Evolutionary conservation across 2,797 vertebrate genomes (phyloP).

Genomic region (Poeciliopsis turneri): DNA sequence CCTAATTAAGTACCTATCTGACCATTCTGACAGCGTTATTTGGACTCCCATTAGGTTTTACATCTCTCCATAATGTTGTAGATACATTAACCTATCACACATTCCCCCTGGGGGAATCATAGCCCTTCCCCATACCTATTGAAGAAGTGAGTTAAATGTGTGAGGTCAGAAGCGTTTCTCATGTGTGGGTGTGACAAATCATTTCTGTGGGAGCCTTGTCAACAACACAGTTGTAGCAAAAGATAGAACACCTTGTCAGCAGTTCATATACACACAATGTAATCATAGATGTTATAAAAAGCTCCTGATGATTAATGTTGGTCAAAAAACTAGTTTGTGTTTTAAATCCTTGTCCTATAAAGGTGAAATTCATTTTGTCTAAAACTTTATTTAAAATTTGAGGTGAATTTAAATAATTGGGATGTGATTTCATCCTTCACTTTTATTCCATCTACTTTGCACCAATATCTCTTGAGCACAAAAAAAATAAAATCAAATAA

Average conservation of each 20-base stretch:
- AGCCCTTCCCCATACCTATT: conserved; percentile 13
- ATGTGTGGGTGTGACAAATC: conserved; percentile 10
- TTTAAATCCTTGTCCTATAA: background rate
- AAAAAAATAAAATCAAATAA: background rate
- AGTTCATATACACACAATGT: background rate
- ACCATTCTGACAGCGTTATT: conserved; percentile 55
- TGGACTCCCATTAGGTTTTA: conserved; percentile 57
- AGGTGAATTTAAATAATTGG: background rate
- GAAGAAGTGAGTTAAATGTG: conserved; percentile 35
- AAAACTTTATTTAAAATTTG: too few species aligned
- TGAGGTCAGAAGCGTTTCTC: conserved; percentile 26
- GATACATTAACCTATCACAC: conserved; percentile 43
- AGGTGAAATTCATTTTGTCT: background rate
- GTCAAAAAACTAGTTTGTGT: background rate
- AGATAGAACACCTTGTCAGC: background rate
- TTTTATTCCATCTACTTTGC: background rate
- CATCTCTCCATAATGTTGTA: conserved; percentile 33
- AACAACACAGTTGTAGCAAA: conserved; percentile 6
- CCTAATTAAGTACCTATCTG: conserved; percentile 39
- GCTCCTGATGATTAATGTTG: background rate
- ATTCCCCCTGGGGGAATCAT: conserved; percentile 34
- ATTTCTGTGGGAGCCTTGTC: background rate
- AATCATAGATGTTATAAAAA: background rate
- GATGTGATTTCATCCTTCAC: background rate
- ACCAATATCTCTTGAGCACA: background rate